Base-by-base conservation (phyloP, 2,888 invertebrate species). In the Melanostoma mellinum region DNA sequence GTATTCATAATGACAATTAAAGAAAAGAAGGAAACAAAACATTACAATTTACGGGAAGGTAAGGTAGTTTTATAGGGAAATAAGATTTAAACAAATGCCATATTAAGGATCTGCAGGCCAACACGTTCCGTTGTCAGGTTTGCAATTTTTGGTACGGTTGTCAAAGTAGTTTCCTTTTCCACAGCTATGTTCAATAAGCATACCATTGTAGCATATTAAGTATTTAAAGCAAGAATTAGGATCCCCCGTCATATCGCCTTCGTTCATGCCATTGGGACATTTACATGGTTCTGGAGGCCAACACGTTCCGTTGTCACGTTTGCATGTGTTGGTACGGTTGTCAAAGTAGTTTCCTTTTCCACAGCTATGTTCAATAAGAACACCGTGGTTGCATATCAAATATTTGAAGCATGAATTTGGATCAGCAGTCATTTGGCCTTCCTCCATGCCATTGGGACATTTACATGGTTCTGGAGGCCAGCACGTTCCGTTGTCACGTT, bases 341-440 rank as follows among this genome's bases (percentile, higher is more conserved):
- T 72, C n/a, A 20, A 87, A 88, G 63, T 85, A 88, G 38, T 85
- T 77, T 10, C 74, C 74, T n/a, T 44, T 0, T 9, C 71, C 74
- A 48, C 85, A 85, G 48, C 52, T 6, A 56, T 40, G 53, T n/a
- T 33, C 35, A 30, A 44, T 56, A 35, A 72, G 10, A 71, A 20
- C 20, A 20, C 20, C 20, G 20, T 20, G 0, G 1, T 20, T 1
- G 20, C 20, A 20, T 20, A 20, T 20, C 1, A 20, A 20, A 20
- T 20, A 20, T 20, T 20, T 20, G 20, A 20, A 20, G 20, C 20
- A 20, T 20, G 20, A 20, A 20, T 20, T 20, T 1, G 20, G 20
- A 20, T 20, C 20, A 0, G 20, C 20, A 20, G 20, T 20, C 20
- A 20, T 20, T 1, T 20, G 1, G 20, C 20, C 20, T 20, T 56